A percentile compares a stretch with the other conserved stretches of the same genome.
Conservation (phyloP, 2,888 invertebrate species). For the Mesodorylaimus sp. region DNA sequence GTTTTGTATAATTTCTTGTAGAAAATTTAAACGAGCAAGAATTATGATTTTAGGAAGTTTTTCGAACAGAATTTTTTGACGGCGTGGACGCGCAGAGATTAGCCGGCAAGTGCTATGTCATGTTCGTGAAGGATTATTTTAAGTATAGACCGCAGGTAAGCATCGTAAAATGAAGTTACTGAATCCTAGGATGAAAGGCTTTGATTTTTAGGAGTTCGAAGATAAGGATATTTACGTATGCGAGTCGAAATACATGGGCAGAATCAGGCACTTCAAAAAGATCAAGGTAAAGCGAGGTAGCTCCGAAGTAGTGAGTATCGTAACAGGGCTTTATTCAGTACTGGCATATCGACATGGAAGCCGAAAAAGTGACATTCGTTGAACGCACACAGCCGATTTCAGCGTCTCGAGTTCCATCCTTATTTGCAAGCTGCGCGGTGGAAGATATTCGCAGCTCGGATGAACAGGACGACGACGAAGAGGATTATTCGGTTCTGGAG, state of each 20-base stretch:
- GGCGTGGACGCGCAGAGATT: constrained; percentile 66
- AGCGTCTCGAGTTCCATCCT: too few species aligned
- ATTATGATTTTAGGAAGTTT: constrained; percentile 54
- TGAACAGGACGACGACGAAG: not conserved
- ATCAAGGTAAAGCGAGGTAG: constrained; percentile 39
- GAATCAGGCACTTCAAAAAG: constrained; percentile 71
- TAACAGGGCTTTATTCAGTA: constrained; percentile 3
- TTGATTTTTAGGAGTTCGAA: constrained; percentile 43
- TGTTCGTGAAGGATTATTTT: constrained; percentile 85
- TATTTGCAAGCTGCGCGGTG: too few species aligned
- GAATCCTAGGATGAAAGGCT: too few species aligned
- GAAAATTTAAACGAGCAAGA: too few species aligned
- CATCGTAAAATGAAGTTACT: not conserved
- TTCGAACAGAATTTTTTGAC: constrained; percentile 74
- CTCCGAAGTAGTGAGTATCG: not conserved
- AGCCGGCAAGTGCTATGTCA: constrained; percentile 69
- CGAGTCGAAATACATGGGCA: constrained; percentile 76
- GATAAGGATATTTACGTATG: constrained; percentile 91
- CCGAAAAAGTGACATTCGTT: constrained; percentile 44
- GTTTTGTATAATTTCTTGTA: constrained; percentile 11
- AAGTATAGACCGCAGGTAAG: constrained; percentile 55
- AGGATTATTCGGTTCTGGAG: constrained; percentile 2
- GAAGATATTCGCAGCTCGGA: too few species aligned
- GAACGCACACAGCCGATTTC: constrained; percentile 33
- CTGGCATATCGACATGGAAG: constrained; percentile 23